phyloP scores from a whole-genome alignment of 2,113 vertebrate genomes.

The Semnornis frantzii region DNA sequence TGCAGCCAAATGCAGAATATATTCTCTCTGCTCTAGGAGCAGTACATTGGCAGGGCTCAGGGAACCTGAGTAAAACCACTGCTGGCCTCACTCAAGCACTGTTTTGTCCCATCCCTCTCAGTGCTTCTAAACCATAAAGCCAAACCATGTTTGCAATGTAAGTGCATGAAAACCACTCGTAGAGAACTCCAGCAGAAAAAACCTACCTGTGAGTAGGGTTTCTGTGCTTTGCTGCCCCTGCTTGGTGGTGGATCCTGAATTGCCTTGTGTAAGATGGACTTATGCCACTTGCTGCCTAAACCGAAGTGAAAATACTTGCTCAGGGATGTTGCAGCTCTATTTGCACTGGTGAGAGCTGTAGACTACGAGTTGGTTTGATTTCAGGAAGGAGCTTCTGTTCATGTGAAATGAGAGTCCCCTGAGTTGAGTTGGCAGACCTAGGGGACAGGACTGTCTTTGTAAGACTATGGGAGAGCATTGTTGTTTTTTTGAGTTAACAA shows the following conservation, averaged over 20 bases:
- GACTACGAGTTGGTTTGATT: neutral
- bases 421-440: neutral
- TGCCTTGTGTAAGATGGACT: neutral
- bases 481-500: neutral
- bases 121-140: neutral
- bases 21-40: neutral
- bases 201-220: neutral
- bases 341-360: neutral
- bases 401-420: neutral
- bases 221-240: neutral
- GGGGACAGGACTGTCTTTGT: neutral
- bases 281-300: neutral
- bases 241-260: neutral
- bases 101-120: neutral
- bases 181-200: neutral
- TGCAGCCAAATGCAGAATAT: neutral
- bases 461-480: neutral
- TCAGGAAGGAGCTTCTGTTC: neutral
- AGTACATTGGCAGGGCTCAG: neutral
- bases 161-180: neutral
- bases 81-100: neutral
- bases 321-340: neutral
- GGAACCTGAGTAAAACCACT: neutral
- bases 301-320: neutral
- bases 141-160: rapidly evolving